Evolutionary conservation across 2,888 invertebrate genomes (phyloP), one percentile per base, ranked within the genome.

Genomic region (Dichetophora obliterata): DNA sequence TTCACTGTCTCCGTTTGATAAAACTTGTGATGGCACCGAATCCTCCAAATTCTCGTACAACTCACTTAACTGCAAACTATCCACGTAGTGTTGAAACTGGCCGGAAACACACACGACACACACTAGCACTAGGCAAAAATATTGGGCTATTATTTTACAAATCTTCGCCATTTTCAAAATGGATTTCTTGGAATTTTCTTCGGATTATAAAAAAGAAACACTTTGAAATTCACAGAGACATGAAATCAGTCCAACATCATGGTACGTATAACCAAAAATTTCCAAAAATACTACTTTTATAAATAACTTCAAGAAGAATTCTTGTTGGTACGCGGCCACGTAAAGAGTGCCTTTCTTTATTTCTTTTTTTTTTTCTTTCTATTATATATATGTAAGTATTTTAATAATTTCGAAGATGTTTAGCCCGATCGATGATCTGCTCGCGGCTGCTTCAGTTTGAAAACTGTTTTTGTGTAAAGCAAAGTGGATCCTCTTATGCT

Each of bases 1-100:
- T 76, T 87, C 86, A 78, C 88, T 89, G 81, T 89, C 87, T 31
- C 89, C 90, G 71, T 84, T 81, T 59, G 82, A 77, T 79, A 89
- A 79, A 50, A 81, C 82, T 37, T 85, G 82, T n/a, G 83, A 82
- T 63, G 83, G 82, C 71, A 82, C 78, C 16, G 80, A 65, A 57
- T 82, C 79, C 34, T 82, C 81, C 11, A 75, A 80, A 50, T 82
- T 84, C 72, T 85, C 84, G 82, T 87, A 88, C 4, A 88, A 83
- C 78, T 86, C 82, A 76, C 85, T 83, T 75, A 86, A 80, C n/a
- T 79, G 81, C 77, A 87, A 79, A 48, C 82, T 82, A 80, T 88
- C 88, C 83, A 88, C 81, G 71, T 83, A 83, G 57, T 87, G 85
- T 70, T 85, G 83, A 16, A 82, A 83, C 74, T 88, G 87, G 4